These are phyloP conservation scores for Cephalopterus ornatus DNA, from an alignment of 2,113 vertebrate species.

Conservation along the genomic window DNA sequence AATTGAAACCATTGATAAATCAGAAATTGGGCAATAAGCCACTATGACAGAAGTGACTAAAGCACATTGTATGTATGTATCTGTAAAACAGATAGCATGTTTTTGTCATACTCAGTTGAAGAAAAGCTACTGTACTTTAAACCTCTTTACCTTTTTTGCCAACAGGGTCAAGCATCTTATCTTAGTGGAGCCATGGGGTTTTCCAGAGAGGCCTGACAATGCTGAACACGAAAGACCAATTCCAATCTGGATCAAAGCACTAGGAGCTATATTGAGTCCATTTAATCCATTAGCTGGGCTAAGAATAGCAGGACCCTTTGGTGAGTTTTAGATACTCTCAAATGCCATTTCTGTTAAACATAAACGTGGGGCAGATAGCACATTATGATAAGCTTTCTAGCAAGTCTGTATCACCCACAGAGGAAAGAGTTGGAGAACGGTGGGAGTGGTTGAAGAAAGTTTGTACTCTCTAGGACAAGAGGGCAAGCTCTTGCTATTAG, in stretches of 20 bases:
- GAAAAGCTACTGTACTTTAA: background rate
- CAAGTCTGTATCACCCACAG: background rate
- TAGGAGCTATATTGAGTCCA: slow-evolving; percentile 87
- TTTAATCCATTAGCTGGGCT: slow-evolving; percentile 95
- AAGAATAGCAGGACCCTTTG: slow-evolving; percentile 91
- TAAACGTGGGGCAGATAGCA: background rate
- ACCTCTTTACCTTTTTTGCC: slow-evolving; percentile 35
- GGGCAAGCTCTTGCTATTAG: background rate
- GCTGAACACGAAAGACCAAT: slow-evolving; percentile 83
- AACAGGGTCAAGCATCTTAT: slow-evolving; percentile 89
- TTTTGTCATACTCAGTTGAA: background rate
- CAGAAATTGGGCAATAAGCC: background rate
- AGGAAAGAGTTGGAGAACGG: background rate
- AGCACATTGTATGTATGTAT: background rate
- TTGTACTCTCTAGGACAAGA: background rate
- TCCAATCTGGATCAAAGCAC: slow-evolving; percentile 93
- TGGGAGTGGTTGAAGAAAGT: background rate
- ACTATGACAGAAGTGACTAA: background rate
- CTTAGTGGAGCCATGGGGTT: slow-evolving; percentile 97
- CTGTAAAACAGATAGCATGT: background rate
- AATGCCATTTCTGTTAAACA: background rate
- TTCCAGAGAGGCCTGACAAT: slow-evolving; percentile 84
- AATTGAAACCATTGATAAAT: background rate
- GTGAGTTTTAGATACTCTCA: slow-evolving; percentile 73
- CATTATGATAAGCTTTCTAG: background rate